Conservation (phyloP, 1,140 invertebrate species). For the Zaprionus capensis region DNA sequence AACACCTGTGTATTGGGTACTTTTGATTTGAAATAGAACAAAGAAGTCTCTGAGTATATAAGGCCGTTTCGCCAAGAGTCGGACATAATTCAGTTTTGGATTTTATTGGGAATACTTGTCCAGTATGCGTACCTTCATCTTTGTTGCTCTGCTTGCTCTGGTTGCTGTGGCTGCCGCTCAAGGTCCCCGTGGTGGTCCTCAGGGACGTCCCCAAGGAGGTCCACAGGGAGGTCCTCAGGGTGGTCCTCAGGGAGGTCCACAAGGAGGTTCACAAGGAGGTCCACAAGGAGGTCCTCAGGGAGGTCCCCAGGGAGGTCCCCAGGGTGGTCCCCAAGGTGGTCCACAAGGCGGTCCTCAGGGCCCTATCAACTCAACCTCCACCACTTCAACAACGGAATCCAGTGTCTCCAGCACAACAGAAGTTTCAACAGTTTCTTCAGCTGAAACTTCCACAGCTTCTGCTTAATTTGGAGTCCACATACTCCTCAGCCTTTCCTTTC, state of each 20-base stretch:
- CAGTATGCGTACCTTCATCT: conserved; percentile 15
- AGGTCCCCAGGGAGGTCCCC: background rate
- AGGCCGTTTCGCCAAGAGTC: background rate
- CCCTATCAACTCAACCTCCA: background rate
- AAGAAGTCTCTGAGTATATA: background rate
- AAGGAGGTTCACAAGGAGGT: background rate
- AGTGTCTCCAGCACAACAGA: background rate
- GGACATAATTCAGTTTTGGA: conserved; percentile 15
- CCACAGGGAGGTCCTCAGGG: background rate
- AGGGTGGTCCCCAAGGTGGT: background rate
- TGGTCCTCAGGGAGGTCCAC: background rate
- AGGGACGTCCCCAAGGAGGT: background rate
- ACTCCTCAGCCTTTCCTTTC: background rate
- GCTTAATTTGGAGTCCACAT: background rate
- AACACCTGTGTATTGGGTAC: background rate
- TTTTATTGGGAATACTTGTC: background rate
- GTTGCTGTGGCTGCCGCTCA: conserved; percentile 21
- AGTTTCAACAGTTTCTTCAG: background rate
- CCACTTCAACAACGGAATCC: background rate
- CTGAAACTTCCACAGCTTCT: background rate
- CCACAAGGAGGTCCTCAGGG: background rate
- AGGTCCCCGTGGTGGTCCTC: background rate
- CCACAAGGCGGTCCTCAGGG: background rate
- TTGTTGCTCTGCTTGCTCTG: conserved; percentile 14
- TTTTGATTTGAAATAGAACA: background rate